These are phyloP conservation scores for Ctena decussata DNA, from an alignment of 2,888 invertebrate species.

Conservation along the genomic window DNA sequence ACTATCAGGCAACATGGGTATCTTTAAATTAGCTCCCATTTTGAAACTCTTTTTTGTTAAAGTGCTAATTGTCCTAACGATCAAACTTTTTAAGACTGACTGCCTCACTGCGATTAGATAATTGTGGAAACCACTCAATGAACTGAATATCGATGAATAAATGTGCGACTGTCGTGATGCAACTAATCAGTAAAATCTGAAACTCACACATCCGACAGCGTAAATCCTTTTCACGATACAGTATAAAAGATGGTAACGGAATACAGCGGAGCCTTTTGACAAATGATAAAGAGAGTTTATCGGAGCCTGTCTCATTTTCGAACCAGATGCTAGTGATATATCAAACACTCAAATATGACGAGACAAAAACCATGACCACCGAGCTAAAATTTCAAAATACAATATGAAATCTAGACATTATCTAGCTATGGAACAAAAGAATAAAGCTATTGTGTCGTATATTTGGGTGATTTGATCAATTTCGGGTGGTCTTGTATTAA, in stretches of 20 bases:
- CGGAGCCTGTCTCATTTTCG: not conserved
- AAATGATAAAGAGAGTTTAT: not conserved
- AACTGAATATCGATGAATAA: not conserved
- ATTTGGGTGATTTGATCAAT: not conserved
- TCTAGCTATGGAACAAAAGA: not conserved
- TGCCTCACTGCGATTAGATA: not conserved
- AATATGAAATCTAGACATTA: not conserved
- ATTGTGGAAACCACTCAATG: not conserved
- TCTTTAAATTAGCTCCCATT: not conserved
- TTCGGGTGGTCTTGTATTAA: conserved; percentile 7
- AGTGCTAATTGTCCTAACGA: not conserved
- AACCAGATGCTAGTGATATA: not conserved
- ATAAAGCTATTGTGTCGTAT: not conserved
- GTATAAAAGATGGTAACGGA: conserved; percentile 8
- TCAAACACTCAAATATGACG: not conserved
- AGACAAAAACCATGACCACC: not conserved
- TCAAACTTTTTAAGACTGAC: not conserved
- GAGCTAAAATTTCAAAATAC: not conserved
- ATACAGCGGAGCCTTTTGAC: not conserved
- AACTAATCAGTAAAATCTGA: conserved; percentile 7
- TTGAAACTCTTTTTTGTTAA: not conserved
- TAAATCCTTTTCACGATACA: conserved; percentile 11
- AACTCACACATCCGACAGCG: conserved; percentile 12
- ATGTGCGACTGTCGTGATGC: not conserved
- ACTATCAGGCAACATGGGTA: not conserved